Conservation (phyloP, 2,113 vertebrate genomes). For the Pholis gunnellus region DNA sequence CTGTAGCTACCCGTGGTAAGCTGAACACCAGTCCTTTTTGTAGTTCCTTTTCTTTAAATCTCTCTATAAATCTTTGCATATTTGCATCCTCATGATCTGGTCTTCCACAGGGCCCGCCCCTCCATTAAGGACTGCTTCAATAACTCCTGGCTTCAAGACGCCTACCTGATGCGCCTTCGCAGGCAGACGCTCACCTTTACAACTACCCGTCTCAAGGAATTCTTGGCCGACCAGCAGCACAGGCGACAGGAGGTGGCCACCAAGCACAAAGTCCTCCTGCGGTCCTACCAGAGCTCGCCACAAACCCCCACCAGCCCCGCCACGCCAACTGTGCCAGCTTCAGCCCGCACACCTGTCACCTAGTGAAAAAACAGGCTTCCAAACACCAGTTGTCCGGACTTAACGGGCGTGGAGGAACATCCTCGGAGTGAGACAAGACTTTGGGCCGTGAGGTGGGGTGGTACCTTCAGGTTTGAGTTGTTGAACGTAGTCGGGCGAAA, state of each 20-base stretch:
- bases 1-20: slow-evolving; percentile 95
- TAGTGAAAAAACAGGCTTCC: slow-evolving; percentile 77
- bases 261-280: slow-evolving; percentile 97
- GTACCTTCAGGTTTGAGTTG: slow-evolving; percentile 74
- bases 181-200: slow-evolving; percentile 98
- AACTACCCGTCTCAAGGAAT: slow-evolving; percentile 95
- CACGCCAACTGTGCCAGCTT: slow-evolving; percentile 69
- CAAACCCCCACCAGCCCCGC: slow-evolving; percentile 89
- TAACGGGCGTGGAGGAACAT: background rate
- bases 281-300: slow-evolving; percentile 89
- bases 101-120: slow-evolving; percentile 90
- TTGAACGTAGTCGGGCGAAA: slow-evolving; percentile 37
- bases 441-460: slow-evolving; percentile 66
- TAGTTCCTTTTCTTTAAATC: background rate
- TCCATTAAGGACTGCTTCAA: slow-evolving; percentile 94
- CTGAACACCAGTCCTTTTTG: background rate
- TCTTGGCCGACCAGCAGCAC: slow-evolving; percentile 92
- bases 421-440: slow-evolving; percentile 21
- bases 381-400: slow-evolving; percentile 25
- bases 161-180: slow-evolving; percentile 96
- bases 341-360: slow-evolving; percentile 76
- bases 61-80: background rate
- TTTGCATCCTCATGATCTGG: slow-evolving; percentile 8
- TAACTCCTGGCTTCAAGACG: slow-evolving; percentile 97
- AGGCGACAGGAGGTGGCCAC: slow-evolving; percentile 86